Conservation (phyloP, 2,888 invertebrate species). For the Sycophila texana region DNA sequence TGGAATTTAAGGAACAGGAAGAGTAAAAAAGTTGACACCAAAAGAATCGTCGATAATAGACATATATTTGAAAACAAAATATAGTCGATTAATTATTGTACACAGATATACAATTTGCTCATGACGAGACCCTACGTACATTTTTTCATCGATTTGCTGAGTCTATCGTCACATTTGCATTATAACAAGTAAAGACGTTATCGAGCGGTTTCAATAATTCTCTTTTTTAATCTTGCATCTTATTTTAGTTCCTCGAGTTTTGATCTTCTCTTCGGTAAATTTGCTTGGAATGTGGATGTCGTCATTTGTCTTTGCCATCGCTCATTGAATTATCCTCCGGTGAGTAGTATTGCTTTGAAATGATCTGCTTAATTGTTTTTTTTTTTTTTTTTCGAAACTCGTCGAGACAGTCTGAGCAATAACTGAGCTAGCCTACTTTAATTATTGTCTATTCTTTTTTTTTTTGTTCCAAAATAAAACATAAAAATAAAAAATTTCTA, state of each 20-base stretch:
- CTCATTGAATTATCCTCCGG: too few species aligned
- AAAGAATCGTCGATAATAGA: constrained; percentile 52
- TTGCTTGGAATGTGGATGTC: not conserved
- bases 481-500: not conserved
- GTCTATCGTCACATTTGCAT: not conserved
- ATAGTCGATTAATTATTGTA: constrained; percentile 57
- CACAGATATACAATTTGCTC: constrained; percentile 50
- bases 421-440: not conserved
- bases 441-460: not conserved
- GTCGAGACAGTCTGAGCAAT: too few species aligned
- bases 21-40: constrained; percentile 7
- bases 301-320: too few species aligned
- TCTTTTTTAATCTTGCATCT: not conserved
- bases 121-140: not conserved
- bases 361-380: too few species aligned
- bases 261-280: not conserved
- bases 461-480: not conserved
- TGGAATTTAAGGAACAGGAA: not conserved
- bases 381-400: too few species aligned
- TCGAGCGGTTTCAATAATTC: not conserved
- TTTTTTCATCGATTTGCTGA: not conserved
- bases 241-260: not conserved
- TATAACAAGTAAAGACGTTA: constrained; percentile 6
- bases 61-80: constrained; percentile 61
- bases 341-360: too few species aligned